Base-by-base conservation (phyloP, 2,113 vertebrate genomes). In the Lycocorax pyrrhopterus region DNA sequence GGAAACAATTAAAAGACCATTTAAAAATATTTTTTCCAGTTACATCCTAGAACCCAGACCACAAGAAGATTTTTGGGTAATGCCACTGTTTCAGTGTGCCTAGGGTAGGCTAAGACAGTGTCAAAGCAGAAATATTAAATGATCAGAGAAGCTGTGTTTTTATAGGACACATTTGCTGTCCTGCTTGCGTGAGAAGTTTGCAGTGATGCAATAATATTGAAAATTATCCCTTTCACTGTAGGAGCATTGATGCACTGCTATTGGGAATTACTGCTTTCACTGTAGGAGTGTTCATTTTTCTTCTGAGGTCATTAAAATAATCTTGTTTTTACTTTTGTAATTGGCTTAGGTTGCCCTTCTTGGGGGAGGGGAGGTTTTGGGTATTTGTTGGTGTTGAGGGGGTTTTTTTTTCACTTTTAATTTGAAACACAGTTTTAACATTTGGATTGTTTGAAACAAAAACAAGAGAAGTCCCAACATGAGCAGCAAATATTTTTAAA, bases 401-500 rank as follows among this genome's bases (percentile, higher is more conserved):
- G 5, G n/a, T 44, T 39, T 14, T 56, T 74, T 43, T 60, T 89
- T 11, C 7, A 17, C 30, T 89, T 94, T 91, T 96, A 94, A 94
- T 93, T 82, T 87, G 92, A 94, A 97, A 85, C 74, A 76, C 67
- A 69, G 71, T 86, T 92, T 93, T 87, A 94, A 79, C 84, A 60
- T 96, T 94, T 71, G 47, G 58, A 81, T 94, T 95, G 81, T 93
- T 95, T 79, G 78, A 91, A 97, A 96, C 72, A 96, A 94, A 96
- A 97, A 80, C 84, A 92, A 89, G 94, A 96, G 90, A 94, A 84
- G 77, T 93, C 94, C 62, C 84, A 94, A 86, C 79, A 81, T 82
- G 91, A 97, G 76, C 87, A 87, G 89, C 7, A 72, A 88, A 90
- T 97, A 96, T 97, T 98, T 97, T 97, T 96, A 92, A 97, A 97